Evolutionary conservation across 2,113 vertebrate genomes (phyloP).

Genomic region (Emberiza fucata): DNA sequence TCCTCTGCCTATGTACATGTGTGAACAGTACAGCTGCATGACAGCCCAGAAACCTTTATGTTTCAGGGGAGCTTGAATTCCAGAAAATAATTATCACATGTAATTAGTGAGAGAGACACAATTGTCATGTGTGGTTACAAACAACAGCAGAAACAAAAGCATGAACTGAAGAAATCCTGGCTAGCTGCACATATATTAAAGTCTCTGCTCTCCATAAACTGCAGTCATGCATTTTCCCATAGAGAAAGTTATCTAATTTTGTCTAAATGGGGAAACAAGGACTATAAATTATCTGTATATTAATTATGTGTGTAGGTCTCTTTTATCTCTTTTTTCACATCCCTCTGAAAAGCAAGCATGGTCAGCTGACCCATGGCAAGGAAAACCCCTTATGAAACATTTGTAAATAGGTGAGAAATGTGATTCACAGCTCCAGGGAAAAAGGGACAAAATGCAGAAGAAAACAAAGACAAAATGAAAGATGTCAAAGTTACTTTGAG

Average conservation of each 20-base stretch:
- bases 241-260: background rate
- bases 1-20: background rate
- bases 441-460: background rate
- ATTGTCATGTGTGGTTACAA: background rate
- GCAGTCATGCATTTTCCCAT: background rate
- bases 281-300: background rate
- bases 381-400: background rate
- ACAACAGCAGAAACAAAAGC: background rate
- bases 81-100: background rate
- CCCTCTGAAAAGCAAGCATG: background rate
- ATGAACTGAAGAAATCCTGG: background rate
- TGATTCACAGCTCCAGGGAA: background rate
- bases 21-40: background rate
- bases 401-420: background rate
- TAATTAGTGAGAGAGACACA: background rate
- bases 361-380: background rate
- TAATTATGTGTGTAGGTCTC: background rate
- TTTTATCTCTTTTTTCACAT: background rate
- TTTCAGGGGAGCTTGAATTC: background rate
- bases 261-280: background rate
- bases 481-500: background rate
- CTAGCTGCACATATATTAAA: background rate
- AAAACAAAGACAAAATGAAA: background rate
- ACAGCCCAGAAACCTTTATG: background rate
- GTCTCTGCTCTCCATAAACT: background rate